phyloP scores from a whole-genome alignment of 2,113 vertebrate genomes.

The Vulpes ferrilata region DNA sequence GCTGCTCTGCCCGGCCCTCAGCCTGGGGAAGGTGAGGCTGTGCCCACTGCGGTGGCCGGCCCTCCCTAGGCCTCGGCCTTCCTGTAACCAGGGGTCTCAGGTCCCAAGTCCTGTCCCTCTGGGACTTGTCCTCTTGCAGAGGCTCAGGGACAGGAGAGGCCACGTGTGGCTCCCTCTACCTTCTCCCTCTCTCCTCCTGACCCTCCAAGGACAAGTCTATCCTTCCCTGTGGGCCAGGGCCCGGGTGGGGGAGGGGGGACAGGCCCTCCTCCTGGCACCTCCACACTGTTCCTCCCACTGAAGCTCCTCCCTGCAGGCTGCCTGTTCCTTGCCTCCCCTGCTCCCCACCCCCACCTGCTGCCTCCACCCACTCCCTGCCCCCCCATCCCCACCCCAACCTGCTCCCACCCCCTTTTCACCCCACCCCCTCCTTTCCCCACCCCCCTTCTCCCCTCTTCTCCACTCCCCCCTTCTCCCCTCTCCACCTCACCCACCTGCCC shows the following conservation, averaged over 20 bases:
- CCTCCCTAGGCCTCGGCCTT: background rate
- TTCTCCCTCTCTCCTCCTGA: background rate
- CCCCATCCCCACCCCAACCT: too few relatives aligned
- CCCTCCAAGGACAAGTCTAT: background rate
- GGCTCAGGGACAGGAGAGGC: background rate
- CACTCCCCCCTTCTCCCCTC: too few relatives aligned
- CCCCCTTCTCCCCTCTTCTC: too few relatives aligned
- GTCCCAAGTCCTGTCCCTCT: background rate
- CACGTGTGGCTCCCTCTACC: background rate
- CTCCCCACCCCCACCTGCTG: too few relatives aligned
- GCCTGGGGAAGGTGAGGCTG: background rate
- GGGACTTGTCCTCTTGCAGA: background rate
- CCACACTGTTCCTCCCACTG: background rate
- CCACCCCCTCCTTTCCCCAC: too few relatives aligned
- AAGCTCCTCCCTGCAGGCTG: background rate
- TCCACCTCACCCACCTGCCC: too few relatives aligned
- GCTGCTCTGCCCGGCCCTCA: background rate
- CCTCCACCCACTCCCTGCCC: too few relatives aligned
- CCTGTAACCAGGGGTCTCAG: background rate
- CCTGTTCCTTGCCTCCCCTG: too few relatives aligned
- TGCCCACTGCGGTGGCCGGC: too few relatives aligned
- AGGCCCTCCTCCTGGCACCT: background rate
- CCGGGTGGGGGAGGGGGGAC: too few relatives aligned
- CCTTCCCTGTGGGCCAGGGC: background rate
- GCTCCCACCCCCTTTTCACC: too few relatives aligned